Base-by-base conservation (phyloP, 2,113 vertebrate species). In the Actinemys pallida region DNA sequence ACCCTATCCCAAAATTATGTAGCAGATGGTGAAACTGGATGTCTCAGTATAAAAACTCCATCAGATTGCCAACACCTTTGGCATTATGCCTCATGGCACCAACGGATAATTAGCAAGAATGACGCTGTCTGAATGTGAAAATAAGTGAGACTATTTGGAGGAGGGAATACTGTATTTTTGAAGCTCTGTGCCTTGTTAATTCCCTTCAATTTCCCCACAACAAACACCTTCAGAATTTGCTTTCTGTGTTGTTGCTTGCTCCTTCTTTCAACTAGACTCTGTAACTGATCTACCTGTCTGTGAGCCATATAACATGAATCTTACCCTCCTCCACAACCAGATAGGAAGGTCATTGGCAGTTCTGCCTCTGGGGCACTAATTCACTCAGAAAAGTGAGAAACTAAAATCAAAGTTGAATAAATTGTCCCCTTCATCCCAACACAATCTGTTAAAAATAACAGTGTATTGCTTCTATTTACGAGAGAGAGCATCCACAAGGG, bases 11-110 rank as follows among this genome's bases (percentile, higher is more conserved):
- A 92, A 84, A 96, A 94, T 95, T 95, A 93, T 84, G 20, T 56
- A 94, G 90, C 90, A 97, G 86, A 94, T 94, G 91, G 93, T 92
- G 84, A 92, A 86, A 88, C 88, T 81, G 82, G 87, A 39, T 93
- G 83, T 92, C 81, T 88, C 92, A 89, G 81, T 79, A 94, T 91
- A 96, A 95, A 93, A 85, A 89, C 79, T 89, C 92, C 91, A 84
- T 75, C 89, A 95, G 84, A 79, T 42, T 79, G 79, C 82, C 92
- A 84, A 95, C 90, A 93, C 91, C 84, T 56, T 86, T 98, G 94
- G 80, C 90, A 93, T 42, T 65, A 78, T 93, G 93, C 78, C 91
- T 86, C 80, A 29, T 4, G 14, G 35, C 39, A 54, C 25, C 42
- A 84, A 17, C n/a, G 82, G 62, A 56, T 76, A 82, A 83, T 78